These are phyloP conservation scores for Pangasius krempfi DNA, from an alignment of 2,797 vertebrate genomes.

Conservation along the genomic window DNA sequence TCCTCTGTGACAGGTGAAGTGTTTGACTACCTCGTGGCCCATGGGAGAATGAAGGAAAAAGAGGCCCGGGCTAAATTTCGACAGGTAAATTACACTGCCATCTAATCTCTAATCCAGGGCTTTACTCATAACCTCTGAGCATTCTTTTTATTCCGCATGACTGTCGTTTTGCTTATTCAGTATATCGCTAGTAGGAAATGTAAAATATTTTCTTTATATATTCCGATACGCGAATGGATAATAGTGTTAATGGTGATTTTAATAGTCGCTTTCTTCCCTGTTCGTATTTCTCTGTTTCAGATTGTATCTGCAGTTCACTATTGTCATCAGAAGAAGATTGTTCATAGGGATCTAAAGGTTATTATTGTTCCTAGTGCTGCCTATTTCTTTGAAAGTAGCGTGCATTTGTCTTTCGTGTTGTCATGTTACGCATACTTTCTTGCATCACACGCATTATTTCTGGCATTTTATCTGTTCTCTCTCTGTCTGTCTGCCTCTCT, in stretches of 20 bases:
- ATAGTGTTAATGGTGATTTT: neutral
- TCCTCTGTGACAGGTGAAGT: constrained; percentile 82
- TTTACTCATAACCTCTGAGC: neutral
- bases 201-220: neutral
- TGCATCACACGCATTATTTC: constrained; percentile 6
- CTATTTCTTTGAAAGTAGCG: neutral
- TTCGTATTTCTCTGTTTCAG: constrained; percentile 66
- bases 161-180: neutral
- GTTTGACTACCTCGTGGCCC: constrained; percentile 95
- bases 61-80: constrained; percentile 92
- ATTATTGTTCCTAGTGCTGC: neutral
- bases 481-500: neutral
- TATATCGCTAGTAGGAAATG: neutral
- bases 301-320: constrained; percentile 92
- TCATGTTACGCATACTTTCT: neutral
- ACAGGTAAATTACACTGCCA: constrained; percentile 74
- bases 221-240: neutral
- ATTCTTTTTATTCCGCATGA: neutral
- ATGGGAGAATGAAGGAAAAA: constrained; percentile 96
- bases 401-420: neutral
- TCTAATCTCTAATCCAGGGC: neutral
- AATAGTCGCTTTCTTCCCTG: neutral
- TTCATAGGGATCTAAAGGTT: constrained; percentile 93
- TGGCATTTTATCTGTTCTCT: neutral
- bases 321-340: constrained; percentile 93